These are phyloP conservation scores for Tachyglossus aculeatus DNA, from an alignment of 2,797 vertebrate species.

Conservation along the genomic window DNA sequence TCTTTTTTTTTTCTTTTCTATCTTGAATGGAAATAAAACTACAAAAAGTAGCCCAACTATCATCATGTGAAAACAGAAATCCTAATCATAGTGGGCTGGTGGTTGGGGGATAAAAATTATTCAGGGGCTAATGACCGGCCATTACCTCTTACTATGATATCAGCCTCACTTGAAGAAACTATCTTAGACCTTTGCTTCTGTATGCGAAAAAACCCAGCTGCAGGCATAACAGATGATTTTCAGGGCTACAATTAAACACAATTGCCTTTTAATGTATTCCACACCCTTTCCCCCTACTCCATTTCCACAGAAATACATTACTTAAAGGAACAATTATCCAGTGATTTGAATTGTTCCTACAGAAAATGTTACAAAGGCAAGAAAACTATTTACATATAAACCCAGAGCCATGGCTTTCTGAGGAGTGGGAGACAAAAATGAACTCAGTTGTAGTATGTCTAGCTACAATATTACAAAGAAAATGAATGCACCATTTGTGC, in stretches of 20 bases:
- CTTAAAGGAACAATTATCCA: slow-evolving; percentile 62
- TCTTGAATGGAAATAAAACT: too few relatives aligned
- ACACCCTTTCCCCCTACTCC: slow-evolving; percentile 45
- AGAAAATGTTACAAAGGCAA: slow-evolving; percentile 31
- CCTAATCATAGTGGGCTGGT: slow-evolving; percentile 32
- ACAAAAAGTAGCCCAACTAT: neutral
- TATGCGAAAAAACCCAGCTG: slow-evolving; percentile 44
- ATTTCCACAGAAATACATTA: slow-evolving; percentile 56
- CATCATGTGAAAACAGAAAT: slow-evolving; percentile 15
- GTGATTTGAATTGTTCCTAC: slow-evolving; percentile 51
- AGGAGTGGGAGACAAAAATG: slow-evolving; percentile 27
- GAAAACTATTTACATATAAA: slow-evolving; percentile 48
- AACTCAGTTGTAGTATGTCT: slow-evolving; percentile 26
- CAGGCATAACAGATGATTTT: slow-evolving; percentile 48
- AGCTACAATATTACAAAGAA: slow-evolving; percentile 24
- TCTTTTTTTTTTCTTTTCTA: neutral
- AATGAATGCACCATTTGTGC: slow-evolving; percentile 12
- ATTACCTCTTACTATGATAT: slow-evolving; percentile 29
- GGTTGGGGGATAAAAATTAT: slow-evolving; percentile 47
- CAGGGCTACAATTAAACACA: slow-evolving; percentile 63
- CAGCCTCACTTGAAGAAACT: slow-evolving; percentile 48
- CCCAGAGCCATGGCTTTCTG: slow-evolving; percentile 13
- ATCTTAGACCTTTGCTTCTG: slow-evolving; percentile 44
- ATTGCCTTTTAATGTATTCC: slow-evolving; percentile 58
- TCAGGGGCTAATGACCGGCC: slow-evolving; percentile 23